Evolutionary conservation across 2,888 invertebrate species (phyloP).

Genomic region (Panorpa germanica): DNA sequence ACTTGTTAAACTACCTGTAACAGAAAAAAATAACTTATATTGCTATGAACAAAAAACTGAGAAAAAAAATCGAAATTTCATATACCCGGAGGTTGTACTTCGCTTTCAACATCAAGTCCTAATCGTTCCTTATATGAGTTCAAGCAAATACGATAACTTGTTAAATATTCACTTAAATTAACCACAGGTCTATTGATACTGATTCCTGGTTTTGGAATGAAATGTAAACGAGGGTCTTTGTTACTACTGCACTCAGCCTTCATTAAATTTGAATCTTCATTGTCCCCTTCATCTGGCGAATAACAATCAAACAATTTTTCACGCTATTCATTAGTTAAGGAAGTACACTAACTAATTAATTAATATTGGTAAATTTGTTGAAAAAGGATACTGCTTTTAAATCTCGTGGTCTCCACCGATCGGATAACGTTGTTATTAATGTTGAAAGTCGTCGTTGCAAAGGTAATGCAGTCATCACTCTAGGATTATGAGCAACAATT

Average conservation of each 20-base stretch:
- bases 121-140: conserved; percentile 56
- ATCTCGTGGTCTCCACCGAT: conserved; percentile 51
- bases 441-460: conserved; percentile 53
- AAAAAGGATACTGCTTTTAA: conserved; percentile 37
- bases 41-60: neutral
- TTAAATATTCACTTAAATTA: conserved; percentile 55
- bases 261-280: neutral
- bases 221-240: conserved; percentile 19
- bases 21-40: conserved; percentile 4
- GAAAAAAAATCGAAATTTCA: too few species aligned
- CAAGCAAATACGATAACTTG: conserved; percentile 59
- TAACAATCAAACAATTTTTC: conserved; percentile 1
- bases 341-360: neutral
- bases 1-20: conserved; percentile 8
- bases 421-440: conserved; percentile 50
- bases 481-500: conserved; percentile 75
- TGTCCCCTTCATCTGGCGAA: neutral
- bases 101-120: too few species aligned
- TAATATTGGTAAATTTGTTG: conserved; percentile 1
- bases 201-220: conserved; percentile 35
- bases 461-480: conserved; percentile 51
- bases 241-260: neutral
- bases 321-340: conserved; percentile 2
- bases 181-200: conserved; percentile 51
- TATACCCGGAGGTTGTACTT: too few species aligned